Evolutionary conservation across 2,113 vertebrate species (phyloP).

Genomic region (Oenanthe melanoleuca): DNA sequence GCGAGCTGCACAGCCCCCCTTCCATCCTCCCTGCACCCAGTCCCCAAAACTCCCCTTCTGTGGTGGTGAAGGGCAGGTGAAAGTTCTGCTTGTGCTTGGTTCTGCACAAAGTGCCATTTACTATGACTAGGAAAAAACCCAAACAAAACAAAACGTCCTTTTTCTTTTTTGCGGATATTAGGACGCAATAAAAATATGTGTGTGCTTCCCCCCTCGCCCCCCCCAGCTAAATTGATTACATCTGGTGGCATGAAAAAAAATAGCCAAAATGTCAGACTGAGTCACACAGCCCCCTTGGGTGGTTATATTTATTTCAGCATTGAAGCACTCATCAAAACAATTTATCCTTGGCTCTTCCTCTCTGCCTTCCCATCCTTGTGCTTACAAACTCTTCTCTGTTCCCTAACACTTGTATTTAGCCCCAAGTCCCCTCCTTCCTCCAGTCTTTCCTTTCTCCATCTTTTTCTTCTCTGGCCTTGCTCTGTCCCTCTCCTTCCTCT

Average conservation of each 20-base stretch:
- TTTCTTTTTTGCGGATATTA: not conserved
- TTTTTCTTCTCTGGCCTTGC: not conserved
- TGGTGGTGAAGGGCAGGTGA: constrained; percentile 24
- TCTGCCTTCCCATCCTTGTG: constrained; percentile 28
- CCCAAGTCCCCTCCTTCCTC: not conserved
- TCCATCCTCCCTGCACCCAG: not conserved
- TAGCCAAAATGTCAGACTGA: constrained; percentile 64
- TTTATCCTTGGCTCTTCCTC: constrained; percentile 60
- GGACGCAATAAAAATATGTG: constrained; percentile 40
- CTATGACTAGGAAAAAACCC: not conserved
- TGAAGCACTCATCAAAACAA: constrained; percentile 65
- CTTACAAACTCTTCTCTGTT: constrained; percentile 3
- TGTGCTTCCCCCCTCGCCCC: not conserved
- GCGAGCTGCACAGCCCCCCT: not conserved
- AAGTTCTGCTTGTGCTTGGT: not conserved
- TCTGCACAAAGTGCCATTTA: not conserved
- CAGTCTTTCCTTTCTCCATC: not conserved
- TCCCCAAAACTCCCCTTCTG: not conserved
- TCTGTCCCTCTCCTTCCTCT: not conserved
- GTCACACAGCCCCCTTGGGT: constrained; percentile 68
- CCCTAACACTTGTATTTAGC: not conserved
- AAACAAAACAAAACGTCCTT: not conserved
- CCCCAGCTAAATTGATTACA: constrained; percentile 62
- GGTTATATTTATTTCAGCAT: constrained; percentile 66
- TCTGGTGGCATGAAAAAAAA: constrained; percentile 65